Percentiles rank a stretch among this genome's conserved stretches.
phyloP scores from a whole-genome alignment of 2,113 vertebrate species.

The Rafetus swinhoei region DNA sequence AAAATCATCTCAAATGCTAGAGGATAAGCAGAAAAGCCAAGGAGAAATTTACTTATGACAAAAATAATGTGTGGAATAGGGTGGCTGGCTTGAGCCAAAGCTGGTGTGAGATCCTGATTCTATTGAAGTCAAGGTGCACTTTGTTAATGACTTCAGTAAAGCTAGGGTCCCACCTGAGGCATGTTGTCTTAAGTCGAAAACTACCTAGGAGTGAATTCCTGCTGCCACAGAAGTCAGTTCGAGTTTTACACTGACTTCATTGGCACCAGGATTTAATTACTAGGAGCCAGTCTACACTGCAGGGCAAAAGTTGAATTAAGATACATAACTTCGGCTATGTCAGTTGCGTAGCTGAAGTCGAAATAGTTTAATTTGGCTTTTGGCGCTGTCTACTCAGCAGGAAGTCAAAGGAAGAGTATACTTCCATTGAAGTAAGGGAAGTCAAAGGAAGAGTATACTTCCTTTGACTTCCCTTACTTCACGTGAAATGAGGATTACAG shows the following conservation, averaged over 20 bases:
- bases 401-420: too few species aligned
- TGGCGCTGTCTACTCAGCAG: too few species aligned
- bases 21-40: background rate
- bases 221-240: background rate
- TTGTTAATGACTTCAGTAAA: background rate
- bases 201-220: background rate
- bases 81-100: background rate
- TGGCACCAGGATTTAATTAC: background rate
- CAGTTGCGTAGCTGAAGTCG: too few species aligned
- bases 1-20: background rate
- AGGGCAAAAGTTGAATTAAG: too few species aligned
- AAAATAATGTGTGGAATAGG: background rate
- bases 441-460: too few species aligned
- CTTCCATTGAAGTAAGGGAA: too few species aligned
- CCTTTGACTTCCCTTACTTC: too few species aligned
- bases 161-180: background rate
- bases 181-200: background rate
- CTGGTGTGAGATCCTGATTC: background rate
- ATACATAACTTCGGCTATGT: background rate
- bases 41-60: background rate
- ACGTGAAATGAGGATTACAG: too few species aligned
- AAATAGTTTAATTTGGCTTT: too few species aligned
- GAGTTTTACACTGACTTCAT: background rate
- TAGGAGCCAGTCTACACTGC: too few species aligned
- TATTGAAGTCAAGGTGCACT: background rate